Evolutionary conservation across 2,797 vertebrate genomes (phyloP).

Genomic region (Odontamblyopus rebecca): DNA sequence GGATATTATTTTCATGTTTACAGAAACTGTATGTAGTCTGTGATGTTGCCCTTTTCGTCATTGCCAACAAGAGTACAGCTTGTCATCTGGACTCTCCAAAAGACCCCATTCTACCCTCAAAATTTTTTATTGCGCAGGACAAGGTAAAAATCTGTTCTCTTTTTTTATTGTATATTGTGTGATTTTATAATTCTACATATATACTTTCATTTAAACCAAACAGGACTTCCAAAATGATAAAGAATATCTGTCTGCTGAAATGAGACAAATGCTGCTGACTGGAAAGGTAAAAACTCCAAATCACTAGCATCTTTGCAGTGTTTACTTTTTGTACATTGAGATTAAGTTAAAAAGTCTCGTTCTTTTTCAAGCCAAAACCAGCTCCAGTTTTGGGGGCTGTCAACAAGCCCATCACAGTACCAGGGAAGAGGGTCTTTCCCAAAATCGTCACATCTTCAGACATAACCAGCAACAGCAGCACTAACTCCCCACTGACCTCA

Average conservation of each 20-base stretch:
- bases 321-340: not conserved
- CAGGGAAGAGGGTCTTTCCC: conserved; percentile 88
- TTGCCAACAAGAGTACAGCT: conserved; percentile 96
- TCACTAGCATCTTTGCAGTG: not conserved
- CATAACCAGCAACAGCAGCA: conserved; percentile 83
- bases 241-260: conserved; percentile 91
- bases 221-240: conserved; percentile 97
- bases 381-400: conserved; percentile 90
- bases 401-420: conserved; percentile 93
- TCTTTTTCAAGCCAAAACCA: conserved; percentile 84
- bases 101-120: conserved; percentile 91
- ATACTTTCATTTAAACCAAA: not conserved
- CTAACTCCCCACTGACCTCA: conserved; percentile 86
- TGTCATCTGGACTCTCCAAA: conserved; percentile 95
- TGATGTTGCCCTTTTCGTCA: conserved; percentile 95
- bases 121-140: conserved; percentile 94
- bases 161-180: not conserved
- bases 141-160: conserved; percentile 77
- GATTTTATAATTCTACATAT: not conserved
- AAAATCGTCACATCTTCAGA: conserved; percentile 85
- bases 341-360: not conserved
- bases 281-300: conserved; percentile 85
- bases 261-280: conserved; percentile 89
- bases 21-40: conserved; percentile 98
- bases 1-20: conserved; percentile 19